A percentile compares a stretch with the other conserved stretches of the same genome.
Evolutionary conservation across 2,888 invertebrate genomes (phyloP).

Genomic region (Epicampocera succincta): DNA sequence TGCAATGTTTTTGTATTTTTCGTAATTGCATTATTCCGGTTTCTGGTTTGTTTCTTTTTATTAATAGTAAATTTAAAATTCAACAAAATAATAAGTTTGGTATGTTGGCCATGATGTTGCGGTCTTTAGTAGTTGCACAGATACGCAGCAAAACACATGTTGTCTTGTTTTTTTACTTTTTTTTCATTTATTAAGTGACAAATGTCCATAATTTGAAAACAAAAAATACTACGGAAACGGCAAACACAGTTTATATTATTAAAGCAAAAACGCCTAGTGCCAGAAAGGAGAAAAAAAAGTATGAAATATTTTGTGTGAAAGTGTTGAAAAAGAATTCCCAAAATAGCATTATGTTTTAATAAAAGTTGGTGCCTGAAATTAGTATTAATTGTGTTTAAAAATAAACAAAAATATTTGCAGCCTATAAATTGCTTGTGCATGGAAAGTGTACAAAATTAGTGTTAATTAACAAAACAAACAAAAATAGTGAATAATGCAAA

Average conservation of each 20-base stretch:
- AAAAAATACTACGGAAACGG: too few species aligned
- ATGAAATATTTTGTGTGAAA: constrained; percentile 56
- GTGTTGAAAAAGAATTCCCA: constrained; percentile 23
- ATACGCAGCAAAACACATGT: constrained; percentile 57
- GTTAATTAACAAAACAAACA: too few species aligned
- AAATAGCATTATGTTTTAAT: constrained; percentile 26
- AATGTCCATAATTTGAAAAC: too few species aligned
- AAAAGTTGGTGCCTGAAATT: constrained; percentile 16
- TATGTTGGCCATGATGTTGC: constrained; percentile 53
- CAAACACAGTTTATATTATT: too few species aligned
- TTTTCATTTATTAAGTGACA: too few species aligned
- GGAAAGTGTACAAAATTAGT: constrained; percentile 33
- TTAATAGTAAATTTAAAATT: neutral
- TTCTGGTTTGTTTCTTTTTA: constrained; percentile 12
- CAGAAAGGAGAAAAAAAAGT: neutral
- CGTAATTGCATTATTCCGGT: constrained; percentile 33
- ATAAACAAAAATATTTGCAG: too few species aligned
- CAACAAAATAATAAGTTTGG: constrained; percentile 14
- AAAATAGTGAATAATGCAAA: too few species aligned
- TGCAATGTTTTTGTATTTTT: constrained; percentile 36
- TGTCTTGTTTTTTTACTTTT: too few species aligned
- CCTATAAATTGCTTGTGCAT: neutral
- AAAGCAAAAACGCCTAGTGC: too few species aligned
- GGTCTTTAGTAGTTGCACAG: constrained; percentile 44
- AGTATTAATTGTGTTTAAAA: neutral